Base-by-base conservation (phyloP, 2,888 invertebrate genomes). In the Ceraclea dissimilis region DNA sequence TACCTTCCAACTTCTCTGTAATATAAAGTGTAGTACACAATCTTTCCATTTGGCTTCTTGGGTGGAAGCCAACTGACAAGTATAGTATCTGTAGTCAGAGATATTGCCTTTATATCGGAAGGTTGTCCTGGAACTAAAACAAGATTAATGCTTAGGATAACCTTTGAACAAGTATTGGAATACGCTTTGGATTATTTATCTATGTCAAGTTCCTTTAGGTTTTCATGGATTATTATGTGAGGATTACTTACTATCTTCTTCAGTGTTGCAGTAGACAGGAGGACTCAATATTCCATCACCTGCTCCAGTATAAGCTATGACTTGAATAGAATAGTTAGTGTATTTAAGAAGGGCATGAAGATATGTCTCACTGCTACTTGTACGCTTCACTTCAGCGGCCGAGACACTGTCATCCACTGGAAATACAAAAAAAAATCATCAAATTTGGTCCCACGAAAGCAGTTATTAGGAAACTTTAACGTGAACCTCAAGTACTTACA, bases 11-110 rank as follows among this genome's bases (percentile, higher is more conserved):
- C 80, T 69, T 88, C 87, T 51, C 86, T 76, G 64, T 83, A 82
- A 70, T 90, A 91, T 5, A 93, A 82, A 11, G 87, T 89, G 65
- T 92, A 93, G 68, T 88, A 86, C 11, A 84, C 80, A 54, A 93
- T 83, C 56, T 85, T 82, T 53, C 93, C 93, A 69, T 92, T 93
- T 0, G 88, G 84, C 66, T 88, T 83, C 63, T 79, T 77, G 19
- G 93, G 93, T 49, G 88, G 84, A 62, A 88, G 73, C 93, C 93
- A 93, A 62, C 91, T 87, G 52, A 93, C 85, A 62, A 91, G 79
- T 68, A 93, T 82, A 59, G 90, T 87, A 65, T 90, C 89, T 43
- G 86, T 84, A 43, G 91, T 90, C 64, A 90, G 79, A 1, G 90
- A 85, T 33, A 90, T 80, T 0, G 91, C 90, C 74, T 92, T 93